Evolutionary conservation across 2,888 invertebrate species (phyloP).

Genomic region (Sycophila texana): DNA sequence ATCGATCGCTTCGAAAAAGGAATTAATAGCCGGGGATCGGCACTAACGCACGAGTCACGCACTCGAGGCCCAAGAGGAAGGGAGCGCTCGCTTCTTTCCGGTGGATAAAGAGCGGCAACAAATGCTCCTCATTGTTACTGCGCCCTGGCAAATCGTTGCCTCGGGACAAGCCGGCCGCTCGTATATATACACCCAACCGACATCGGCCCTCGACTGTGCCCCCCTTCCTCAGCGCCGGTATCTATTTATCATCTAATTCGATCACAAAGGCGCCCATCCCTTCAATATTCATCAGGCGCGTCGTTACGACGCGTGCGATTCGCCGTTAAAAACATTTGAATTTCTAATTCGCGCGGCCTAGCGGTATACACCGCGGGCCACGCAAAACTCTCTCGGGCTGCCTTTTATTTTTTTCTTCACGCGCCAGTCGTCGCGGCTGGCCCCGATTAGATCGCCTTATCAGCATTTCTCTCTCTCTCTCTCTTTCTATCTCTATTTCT

Average conservation of each 20-base stretch:
- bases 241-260: constrained; percentile 21
- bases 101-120: neutral
- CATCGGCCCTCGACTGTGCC: neutral
- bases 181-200: neutral
- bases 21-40: too few species aligned
- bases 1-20: neutral
- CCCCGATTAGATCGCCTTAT: neutral
- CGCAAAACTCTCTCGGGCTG: neutral
- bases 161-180: neutral
- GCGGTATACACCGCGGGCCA: neutral
- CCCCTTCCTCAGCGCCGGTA: neutral
- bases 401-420: neutral
- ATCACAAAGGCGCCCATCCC: constrained; percentile 11
- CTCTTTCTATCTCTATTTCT: constrained; percentile 16
- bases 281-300: constrained; percentile 38
- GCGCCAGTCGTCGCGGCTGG: neutral
- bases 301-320: neutral
- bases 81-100: constrained; percentile 9
- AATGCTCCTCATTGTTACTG: neutral
- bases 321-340: constrained; percentile 29
- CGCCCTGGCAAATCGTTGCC: constrained; percentile 23
- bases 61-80: constrained; percentile 2
- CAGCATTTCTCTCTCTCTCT: neutral
- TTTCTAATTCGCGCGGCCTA: constrained; percentile 21
- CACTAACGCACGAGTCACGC: neutral